Percentiles rank a stretch among this genome's conserved stretches.
Evolutionary conservation across 2,797 vertebrate species (phyloP).

Genomic region (Hemibagrus guttatus): DNA sequence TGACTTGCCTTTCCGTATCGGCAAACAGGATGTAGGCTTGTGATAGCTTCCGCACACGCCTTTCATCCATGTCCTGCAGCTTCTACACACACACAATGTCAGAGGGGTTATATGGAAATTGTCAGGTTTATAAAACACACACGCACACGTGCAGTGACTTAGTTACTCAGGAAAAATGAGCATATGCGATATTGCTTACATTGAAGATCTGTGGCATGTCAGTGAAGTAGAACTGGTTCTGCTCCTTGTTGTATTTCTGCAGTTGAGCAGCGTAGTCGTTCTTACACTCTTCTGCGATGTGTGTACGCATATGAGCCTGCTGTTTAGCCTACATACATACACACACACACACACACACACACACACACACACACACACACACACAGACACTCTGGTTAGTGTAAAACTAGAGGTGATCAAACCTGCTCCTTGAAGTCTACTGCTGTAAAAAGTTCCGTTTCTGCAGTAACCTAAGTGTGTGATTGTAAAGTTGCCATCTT

Average conservation of each 20-base stretch:
- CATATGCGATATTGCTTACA: constrained; percentile 67
- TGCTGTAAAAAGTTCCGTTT: neutral
- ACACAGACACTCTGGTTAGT: constrained; percentile 28
- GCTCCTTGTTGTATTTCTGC: constrained; percentile 88
- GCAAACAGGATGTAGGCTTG: constrained; percentile 82
- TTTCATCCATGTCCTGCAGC: constrained; percentile 87
- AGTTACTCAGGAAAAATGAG: neutral
- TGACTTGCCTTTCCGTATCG: constrained; percentile 84
- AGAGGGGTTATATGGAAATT: neutral
- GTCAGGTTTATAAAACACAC: neutral
- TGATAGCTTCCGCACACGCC: constrained; percentile 75
- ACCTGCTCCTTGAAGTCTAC: neutral
- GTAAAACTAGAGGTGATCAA: constrained; percentile 5
- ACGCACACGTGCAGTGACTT: constrained; percentile 25
- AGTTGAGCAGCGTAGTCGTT: constrained; percentile 87
- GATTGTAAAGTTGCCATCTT: neutral
- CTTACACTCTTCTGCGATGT: constrained; percentile 88
- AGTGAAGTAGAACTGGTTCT: constrained; percentile 85
- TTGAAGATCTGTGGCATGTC: constrained; percentile 88
- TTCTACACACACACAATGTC: constrained; percentile 68
- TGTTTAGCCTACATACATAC: constrained; percentile 80
- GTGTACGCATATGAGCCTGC: constrained; percentile 83
- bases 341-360: constrained; percentile 31
- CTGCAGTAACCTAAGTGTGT: neutral
- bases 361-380: constrained; percentile 31